Base-by-base conservation (phyloP, 2,797 vertebrate species). In the Ctenosaura bakeri region DNA sequence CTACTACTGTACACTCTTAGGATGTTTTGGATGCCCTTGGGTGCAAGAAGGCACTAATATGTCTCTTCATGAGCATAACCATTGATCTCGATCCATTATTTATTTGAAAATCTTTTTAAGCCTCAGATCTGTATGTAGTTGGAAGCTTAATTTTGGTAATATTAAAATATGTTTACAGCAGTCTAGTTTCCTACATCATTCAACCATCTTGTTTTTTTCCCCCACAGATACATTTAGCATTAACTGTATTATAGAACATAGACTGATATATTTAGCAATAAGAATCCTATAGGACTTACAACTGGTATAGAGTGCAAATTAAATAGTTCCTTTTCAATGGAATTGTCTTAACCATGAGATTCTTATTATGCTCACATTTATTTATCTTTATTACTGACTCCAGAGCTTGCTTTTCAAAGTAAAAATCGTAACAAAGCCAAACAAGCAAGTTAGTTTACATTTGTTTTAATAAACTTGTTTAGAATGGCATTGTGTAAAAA, bases 111-210 rank as follows among this genome's bases (percentile, higher is more conserved):
- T 83, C 92, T 83, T 86, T 83, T 50, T 32, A 85, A 90, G 83
- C 79, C 66, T 90, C 91, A 93, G 90, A 93, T 91, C 91, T 92
- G 89, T 93, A 87, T 89, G 62, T 86, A 77, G 46, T 81, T 71
- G 91, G 56, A 83, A 80, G 87, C 91, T 93, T 88, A 73, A 91
- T 90, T 93, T 92, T 93, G 89, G 81, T 94, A 90, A 89, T 92
- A 97, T 92, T 95, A 95, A 97, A 95, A 91, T n/a, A 35, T 88
- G 93, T 96, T 97, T 95, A 96, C 93, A 93, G 81, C 86, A 90
- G 89, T 18, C 22, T 18, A 85, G 76, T 88, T 13, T 69, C 85
- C 56, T 89, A 16, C 84, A 85, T 87, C 90, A 20, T 76, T 80
- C 86, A 42, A 32, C 77, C 14, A 62, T 71, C 38, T 32, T 71